Evolutionary conservation across 2,888 invertebrate genomes (phyloP), one percentile per base, ranked within the genome.

Genomic region (Anthrax anthrax): DNA sequence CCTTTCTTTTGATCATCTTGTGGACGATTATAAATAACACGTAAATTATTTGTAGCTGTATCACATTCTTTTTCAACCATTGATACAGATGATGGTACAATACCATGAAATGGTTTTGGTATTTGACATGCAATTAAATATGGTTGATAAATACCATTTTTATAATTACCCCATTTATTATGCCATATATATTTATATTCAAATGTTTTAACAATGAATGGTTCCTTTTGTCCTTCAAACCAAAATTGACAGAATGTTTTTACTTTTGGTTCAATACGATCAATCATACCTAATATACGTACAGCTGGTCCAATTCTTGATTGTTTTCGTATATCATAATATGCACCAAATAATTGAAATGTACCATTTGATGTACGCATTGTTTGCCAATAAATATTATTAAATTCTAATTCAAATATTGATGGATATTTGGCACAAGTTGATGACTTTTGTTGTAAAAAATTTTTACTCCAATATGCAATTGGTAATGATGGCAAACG

Each of bases 151-250:
- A 90, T 84, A 44, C 84, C 84, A 66, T 90, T 86, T 62, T 86
- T 84, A 70, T 89, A 89, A 69, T 91, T 91, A 49, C 91, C 91
- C 92, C 91, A 92, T 67, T 89, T 89, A 57, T 81, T 81, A 65
- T 88, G 86, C 92, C 92, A 92, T 56, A 91, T 86, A 65, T 91
- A 91, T 64, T 90, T 90, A 71, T 91, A 91, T 67, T 90, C 90
- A 56, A 87, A 79, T 18, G 81, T 83, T 61, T 84, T 82, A 16
- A 85, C 80, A 23, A 87, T 76, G 27, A 82, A 82, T 1, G 90
- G 88, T 57, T 84, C 85, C 54, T 79, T 81, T 56, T 82, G 81
- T 34, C 81, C 82, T 56, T 87, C 85, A 70, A 84, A 91, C 91
- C 89, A 91, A 56, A 91, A 77, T 65, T 87, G 91, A 65, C 89